Percentiles rank a stretch among this genome's conserved stretches.
phyloP scores from a whole-genome alignment of 2,888 invertebrate genomes.

The Eilema sororculum region DNA sequence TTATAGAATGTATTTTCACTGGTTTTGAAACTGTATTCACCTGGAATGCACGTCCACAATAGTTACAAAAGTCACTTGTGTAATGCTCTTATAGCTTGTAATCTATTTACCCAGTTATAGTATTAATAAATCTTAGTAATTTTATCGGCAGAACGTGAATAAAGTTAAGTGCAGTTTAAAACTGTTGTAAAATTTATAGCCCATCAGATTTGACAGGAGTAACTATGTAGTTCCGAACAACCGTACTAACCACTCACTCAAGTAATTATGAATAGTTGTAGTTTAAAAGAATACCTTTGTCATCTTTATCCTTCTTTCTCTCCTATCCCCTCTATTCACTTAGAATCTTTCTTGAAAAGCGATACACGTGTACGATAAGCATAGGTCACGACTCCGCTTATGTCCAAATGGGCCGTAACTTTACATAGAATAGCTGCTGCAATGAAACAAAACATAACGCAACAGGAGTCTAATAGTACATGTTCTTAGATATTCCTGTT shows the following conservation, averaged over 20 bases:
- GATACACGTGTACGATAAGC: not conserved
- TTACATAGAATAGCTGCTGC: not conserved
- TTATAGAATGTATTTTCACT: slow-evolving; percentile 5
- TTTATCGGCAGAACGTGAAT: not conserved
- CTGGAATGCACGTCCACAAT: not conserved
- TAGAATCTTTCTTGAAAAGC: too few relatives aligned
- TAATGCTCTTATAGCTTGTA: slow-evolving; percentile 37
- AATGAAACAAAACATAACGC: not conserved
- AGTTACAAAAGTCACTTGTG: slow-evolving; percentile 37
- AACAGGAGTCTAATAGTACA: not conserved
- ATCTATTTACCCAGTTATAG: slow-evolving; percentile 28
- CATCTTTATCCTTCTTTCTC: not conserved
- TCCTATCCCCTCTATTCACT: not conserved
- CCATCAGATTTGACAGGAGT: too few relatives aligned
- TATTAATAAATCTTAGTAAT: slow-evolving; percentile 34
- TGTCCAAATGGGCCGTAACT: not conserved
- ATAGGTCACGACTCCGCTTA: not conserved
- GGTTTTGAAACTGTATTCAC: slow-evolving; percentile 1
- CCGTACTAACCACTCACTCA: not conserved
- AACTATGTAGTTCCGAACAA: not conserved
- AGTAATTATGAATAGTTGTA: not conserved
- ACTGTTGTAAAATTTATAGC: not conserved
- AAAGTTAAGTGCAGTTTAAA: not conserved
- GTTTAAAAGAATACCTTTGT: not conserved
- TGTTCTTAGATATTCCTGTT: not conserved